Conservation (phyloP, 2,797 vertebrate species). For the Selene dorsalis region DNA sequence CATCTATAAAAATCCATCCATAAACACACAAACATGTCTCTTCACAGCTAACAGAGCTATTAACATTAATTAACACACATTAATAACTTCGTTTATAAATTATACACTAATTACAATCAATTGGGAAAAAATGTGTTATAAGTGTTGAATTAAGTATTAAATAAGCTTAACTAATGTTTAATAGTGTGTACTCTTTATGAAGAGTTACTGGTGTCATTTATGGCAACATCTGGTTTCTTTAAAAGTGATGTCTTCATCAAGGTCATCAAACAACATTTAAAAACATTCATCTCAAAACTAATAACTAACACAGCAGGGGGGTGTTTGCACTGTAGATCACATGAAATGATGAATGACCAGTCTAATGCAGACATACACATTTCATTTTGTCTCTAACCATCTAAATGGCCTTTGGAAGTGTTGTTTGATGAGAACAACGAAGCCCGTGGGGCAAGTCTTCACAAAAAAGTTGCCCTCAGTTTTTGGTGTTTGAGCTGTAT, state of each 20-base stretch:
- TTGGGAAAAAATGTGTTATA: too few relatives aligned
- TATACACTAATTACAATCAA: too few relatives aligned
- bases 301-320: background rate
- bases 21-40: too few relatives aligned
- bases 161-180: too few relatives aligned
- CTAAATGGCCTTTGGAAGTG: background rate
- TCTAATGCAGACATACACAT: background rate
- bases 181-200: too few relatives aligned
- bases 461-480: background rate
- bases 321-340: too few relatives aligned
- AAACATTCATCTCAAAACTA: background rate
- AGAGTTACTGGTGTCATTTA: background rate
- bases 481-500: slow-evolving; percentile 17
- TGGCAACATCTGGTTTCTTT: background rate
- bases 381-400: background rate
- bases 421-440: background rate
- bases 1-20: too few relatives aligned
- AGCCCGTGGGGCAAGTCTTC: background rate
- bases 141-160: too few relatives aligned
- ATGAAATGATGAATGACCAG: background rate
- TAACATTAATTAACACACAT: too few relatives aligned
- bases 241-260: background rate
- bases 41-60: too few relatives aligned
- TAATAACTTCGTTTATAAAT: too few relatives aligned
- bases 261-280: background rate